Evolutionary conservation across 2,113 vertebrate genomes (phyloP), one percentile per base, ranked within the genome.

Genomic region (Microtus oregoni): DNA sequence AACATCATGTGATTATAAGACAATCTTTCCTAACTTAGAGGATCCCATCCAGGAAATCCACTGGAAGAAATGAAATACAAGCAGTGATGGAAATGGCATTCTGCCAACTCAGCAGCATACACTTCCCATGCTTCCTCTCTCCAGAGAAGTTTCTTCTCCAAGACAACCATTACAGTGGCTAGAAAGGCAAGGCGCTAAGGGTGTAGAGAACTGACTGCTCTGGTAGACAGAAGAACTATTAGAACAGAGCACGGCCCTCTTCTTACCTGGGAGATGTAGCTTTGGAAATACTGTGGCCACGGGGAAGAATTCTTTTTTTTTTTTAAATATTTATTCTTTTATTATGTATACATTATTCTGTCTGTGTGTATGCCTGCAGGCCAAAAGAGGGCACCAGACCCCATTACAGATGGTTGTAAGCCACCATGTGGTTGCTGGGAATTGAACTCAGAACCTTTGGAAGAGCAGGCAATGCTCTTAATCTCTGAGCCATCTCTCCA

Each of bases 281-380:
- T 73, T 92, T 96, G 86, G 70, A 96, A 95, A 92, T 47, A 70
- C 68, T 5, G 44, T 81, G 52, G 47, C 81, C 75, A 78, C 13
- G 32, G 19, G 17, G 61, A 77, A 61, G 86, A 86, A 76, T 73
- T 89, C 47, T 68, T 32, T n/a, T 44, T 11, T 50, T 76, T 50
- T 50, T 76, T 83, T 20, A 86, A 85, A 41, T 47, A 50, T 50
- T 50, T 50, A 50, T 50, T 50, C 47, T 11, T 50, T 50, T 50
- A 50, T 50, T 50, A 50, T 38, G 75, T 13, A 41, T 38, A 68
- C 50, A 50, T 11, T 50, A 50, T 50, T 50, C 50, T 50, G 50
- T 50, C 50, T 50, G 11, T 50, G 50, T 50, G 50, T 50, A 50
- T 50, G 50, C 11, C 50, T 50, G 11, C 50, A 50, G 50, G 50